These are phyloP conservation scores for Stigmatopora nigra DNA, from an alignment of 2,113 vertebrate species.

Conservation along the genomic window DNA sequence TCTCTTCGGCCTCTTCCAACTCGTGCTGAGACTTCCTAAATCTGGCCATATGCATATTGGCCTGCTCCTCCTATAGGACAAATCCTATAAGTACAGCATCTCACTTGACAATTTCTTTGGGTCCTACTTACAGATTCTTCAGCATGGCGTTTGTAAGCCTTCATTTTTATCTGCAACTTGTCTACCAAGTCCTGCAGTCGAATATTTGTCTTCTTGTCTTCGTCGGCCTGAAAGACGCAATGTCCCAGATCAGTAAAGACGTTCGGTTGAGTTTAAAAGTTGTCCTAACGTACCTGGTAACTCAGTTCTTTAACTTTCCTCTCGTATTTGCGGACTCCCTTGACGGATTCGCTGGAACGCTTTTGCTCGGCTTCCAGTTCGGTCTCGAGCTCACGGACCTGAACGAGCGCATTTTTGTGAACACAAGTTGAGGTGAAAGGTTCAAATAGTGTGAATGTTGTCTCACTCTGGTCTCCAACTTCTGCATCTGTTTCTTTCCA, in stretches of 20 bases:
- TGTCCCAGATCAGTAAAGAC: not conserved
- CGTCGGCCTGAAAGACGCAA: slow-evolving; percentile 27
- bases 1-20: slow-evolving; percentile 44
- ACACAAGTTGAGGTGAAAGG: not conserved
- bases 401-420: not conserved
- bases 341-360: slow-evolving; percentile 30
- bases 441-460: not conserved
- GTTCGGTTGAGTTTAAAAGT: not conserved
- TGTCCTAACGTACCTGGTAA: slow-evolving; percentile 39
- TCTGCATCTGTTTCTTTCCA: slow-evolving; percentile 75
- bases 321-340: slow-evolving; percentile 45
- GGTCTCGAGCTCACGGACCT: slow-evolving; percentile 51
- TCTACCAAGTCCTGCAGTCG: slow-evolving; percentile 51
- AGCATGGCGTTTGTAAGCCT: slow-evolving; percentile 41
- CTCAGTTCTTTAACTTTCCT: slow-evolving; percentile 45
- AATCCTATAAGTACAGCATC: no score
- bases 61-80: slow-evolving; percentile 47
- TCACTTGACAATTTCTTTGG: not conserved
- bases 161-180: slow-evolving; percentile 50
- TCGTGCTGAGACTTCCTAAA: slow-evolving; percentile 50
- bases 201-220: slow-evolving; percentile 50
- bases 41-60: slow-evolving; percentile 32
- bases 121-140: slow-evolving; percentile 47
- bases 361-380: slow-evolving; percentile 46
- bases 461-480: slow-evolving; percentile 64